Conservation (phyloP, 1,140 invertebrate species). For the Ceratitis capitata region DNA sequence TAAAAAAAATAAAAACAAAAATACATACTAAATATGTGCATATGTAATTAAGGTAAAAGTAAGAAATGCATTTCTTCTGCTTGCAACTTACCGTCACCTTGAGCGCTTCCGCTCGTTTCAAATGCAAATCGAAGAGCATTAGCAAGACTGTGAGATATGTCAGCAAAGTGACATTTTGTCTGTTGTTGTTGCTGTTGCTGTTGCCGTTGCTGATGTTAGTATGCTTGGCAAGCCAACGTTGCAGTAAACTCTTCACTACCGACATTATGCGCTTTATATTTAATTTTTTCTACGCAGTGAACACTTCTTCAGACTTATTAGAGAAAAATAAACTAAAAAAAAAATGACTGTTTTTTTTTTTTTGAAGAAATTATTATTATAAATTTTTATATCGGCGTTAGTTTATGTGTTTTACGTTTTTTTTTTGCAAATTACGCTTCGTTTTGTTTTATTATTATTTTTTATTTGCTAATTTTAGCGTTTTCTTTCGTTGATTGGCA, state of each 20-base stretch:
- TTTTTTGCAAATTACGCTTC: not conserved
- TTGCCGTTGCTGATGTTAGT: not conserved
- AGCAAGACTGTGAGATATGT: constrained; percentile 43
- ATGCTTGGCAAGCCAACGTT: constrained; percentile 40
- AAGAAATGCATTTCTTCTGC: not conserved
- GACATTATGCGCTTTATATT: constrained; percentile 44
- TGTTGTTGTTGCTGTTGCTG: not conserved
- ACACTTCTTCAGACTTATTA: not conserved
- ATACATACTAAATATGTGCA: not conserved
- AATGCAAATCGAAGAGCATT: constrained; percentile 46
- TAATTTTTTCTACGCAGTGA: not conserved
- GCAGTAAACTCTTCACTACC: constrained; percentile 39
- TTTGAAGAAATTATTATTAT: not conserved
- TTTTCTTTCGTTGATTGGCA: not conserved
- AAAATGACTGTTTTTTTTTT: not conserved
- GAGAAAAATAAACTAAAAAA: too few species aligned
- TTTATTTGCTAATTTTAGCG: not conserved
- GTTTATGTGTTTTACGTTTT: not conserved
- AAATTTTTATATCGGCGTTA: too few species aligned
- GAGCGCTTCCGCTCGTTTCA: constrained; percentile 49
- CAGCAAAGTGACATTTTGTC: constrained; percentile 42
- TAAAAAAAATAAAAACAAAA: too few species aligned
- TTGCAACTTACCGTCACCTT: constrained; percentile 52
- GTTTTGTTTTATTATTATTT: not conserved
- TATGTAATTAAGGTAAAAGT: not conserved